phyloP scores from a whole-genome alignment of 2,797 vertebrate species.

The Platalea minor region DNA sequence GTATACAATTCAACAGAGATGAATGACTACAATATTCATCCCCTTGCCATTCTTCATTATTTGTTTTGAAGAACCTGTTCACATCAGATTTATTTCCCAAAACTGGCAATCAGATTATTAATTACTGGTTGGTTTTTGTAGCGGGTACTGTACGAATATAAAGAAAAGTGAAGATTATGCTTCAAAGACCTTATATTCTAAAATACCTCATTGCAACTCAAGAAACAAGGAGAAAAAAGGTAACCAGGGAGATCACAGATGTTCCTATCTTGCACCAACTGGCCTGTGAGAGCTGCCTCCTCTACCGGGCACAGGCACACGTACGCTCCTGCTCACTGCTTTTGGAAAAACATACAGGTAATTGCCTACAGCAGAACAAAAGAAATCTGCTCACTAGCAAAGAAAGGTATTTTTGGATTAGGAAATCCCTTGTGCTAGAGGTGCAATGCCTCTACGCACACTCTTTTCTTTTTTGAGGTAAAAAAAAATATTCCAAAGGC shows the following conservation, averaged over 20 bases:
- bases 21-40: conserved; percentile 18
- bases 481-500: background rate
- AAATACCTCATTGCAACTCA: background rate
- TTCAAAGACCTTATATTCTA: background rate
- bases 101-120: conserved; percentile 43
- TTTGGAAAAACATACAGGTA: accelerated
- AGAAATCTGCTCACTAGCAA: background rate
- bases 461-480: background rate
- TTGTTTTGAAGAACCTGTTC: conserved; percentile 33
- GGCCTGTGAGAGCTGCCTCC: background rate
- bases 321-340: accelerated
- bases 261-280: background rate
- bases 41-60: background rate
- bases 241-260: background rate
- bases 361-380: background rate
- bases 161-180: background rate
- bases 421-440: background rate
- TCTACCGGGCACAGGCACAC: background rate
- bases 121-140: background rate
- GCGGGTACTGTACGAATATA: background rate
- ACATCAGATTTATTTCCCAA: conserved; percentile 11
- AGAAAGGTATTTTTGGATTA: background rate
- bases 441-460: background rate
- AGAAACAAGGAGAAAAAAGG: background rate
- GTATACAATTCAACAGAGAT: conserved; percentile 44